Conservation (phyloP, 1,140 invertebrate species). For the Halesus radiatus region DNA sequence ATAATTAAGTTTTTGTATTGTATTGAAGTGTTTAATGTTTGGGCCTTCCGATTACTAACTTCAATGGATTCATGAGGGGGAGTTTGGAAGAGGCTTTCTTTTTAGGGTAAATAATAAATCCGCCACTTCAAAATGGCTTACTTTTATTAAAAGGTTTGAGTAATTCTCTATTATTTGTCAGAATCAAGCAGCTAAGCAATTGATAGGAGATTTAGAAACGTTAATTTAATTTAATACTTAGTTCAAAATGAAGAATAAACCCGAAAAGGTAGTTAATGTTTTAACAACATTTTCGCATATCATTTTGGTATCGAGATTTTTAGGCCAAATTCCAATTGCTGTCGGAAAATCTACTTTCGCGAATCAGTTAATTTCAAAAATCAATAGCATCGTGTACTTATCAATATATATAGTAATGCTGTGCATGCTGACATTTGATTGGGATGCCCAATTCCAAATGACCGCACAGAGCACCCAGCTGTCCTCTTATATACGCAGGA, state of each 20-base stretch:
- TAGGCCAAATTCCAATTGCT: not conserved
- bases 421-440: not conserved
- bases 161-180: too few species aligned
- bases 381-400: not conserved
- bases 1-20: too few species aligned
- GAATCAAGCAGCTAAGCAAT: too few species aligned
- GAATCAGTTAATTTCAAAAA: not conserved
- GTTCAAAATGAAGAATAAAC: not conserved
- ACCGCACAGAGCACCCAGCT: not conserved
- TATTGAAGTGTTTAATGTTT: too few species aligned
- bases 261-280: not conserved
- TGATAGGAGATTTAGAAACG: too few species aligned
- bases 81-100: too few species aligned
- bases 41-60: too few species aligned
- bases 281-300: slow-evolving; percentile 17
- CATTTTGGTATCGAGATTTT: slow-evolving; percentile 20
- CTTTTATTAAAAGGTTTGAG: too few species aligned
- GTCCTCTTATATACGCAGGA: not conserved
- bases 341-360: not conserved
- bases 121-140: too few species aligned
- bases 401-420: not conserved
- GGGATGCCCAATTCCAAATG: too few species aligned
- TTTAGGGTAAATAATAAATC: too few species aligned
- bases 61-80: too few species aligned
- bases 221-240: not conserved